Base-by-base conservation (phyloP, 2,888 invertebrate genomes). In the Timema cristinae region DNA sequence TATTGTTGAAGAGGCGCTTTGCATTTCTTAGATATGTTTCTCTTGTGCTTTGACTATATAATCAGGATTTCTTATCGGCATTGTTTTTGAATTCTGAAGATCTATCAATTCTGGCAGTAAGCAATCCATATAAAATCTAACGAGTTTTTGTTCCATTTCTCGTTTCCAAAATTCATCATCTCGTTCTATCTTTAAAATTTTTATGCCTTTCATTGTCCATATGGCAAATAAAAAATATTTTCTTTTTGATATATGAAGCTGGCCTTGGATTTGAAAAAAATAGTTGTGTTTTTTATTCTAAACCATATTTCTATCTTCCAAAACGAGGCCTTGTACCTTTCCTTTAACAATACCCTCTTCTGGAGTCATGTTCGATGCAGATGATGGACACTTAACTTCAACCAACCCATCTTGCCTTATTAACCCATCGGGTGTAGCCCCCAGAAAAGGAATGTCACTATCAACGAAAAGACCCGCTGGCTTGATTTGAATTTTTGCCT, bases 61-160 rank as follows among this genome's bases (percentile, higher is more conserved):
- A 56, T 56, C 56, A 56, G 56, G 56, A 13, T 56, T 56, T 6
- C 56, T 56, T 56, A 56, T 56, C 16, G n/a, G 15, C 56, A 56
- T 56, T 56, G 56, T 15, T 56, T n/a, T n/a, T n/a, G n/a, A n/a
- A n/a, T n/a, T n/a, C n/a, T n/a, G n/a, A n/a, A n/a, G n/a, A n/a
- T n/a, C 4, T 56, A 56, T 56, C 7, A 56, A 15, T 4, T 56
- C 56, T 13, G 10, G 56, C 56, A 56, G 16, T 16, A 56, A 56
- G 11, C 56, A 56, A 15, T 2, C 6, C 56, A 56, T 13, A 56
- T 56, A 56, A 56, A 56, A 56, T 13, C 11, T n/a, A 13, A 56
- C 54, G 11, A 56, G 56, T 16, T 56, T 56, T n/a, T 1, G 6
- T 56, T 56, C 16, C 2, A 56, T 56, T 16, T 13, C 56, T 13